A percentile compares a stretch with the other conserved stretches of the same genome.
phyloP scores from a whole-genome alignment of 2,888 invertebrate genomes.

The Hetaerina titia region DNA sequence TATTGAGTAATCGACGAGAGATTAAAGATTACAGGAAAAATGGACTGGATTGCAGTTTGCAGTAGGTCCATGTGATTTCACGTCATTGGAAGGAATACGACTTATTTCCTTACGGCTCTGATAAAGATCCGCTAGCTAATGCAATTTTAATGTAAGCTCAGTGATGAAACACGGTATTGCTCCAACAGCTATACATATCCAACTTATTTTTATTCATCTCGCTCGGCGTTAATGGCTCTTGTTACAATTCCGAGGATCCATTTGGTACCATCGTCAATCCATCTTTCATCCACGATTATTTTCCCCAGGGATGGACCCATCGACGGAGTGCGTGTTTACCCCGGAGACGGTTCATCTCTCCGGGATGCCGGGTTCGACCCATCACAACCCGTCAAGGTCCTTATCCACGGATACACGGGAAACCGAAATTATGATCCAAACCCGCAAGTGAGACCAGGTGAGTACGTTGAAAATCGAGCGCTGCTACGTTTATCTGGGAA shows the following conservation, averaged over 20 bases:
- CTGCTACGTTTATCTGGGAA: neutral
- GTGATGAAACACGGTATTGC: no score
- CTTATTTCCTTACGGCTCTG: no score
- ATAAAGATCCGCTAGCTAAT: no score
- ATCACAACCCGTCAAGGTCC: slow-evolving; percentile 79
- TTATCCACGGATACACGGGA: slow-evolving; percentile 84
- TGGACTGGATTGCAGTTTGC: no score
- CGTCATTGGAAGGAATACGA: no score
- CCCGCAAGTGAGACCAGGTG: slow-evolving; percentile 81
- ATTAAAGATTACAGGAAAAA: no score
- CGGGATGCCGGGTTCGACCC: slow-evolving; percentile 73
- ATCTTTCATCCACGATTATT: neutral
- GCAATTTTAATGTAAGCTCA: no score
- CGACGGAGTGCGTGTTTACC: neutral
- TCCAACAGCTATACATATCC: no score
- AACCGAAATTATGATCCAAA: slow-evolving; percentile 81
- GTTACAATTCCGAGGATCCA: neutral
- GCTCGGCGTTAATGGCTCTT: no score
- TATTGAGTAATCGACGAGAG: no score
- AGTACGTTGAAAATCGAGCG: neutral
- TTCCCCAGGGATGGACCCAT: slow-evolving; percentile 17
- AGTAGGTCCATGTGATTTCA: no score
- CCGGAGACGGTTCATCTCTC: slow-evolving; percentile 77
- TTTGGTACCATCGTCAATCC: neutral
- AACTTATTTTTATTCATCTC: no score